Evolutionary conservation across 2,113 vertebrate genomes (phyloP).

Genomic region (Agelaius phoeniceus): DNA sequence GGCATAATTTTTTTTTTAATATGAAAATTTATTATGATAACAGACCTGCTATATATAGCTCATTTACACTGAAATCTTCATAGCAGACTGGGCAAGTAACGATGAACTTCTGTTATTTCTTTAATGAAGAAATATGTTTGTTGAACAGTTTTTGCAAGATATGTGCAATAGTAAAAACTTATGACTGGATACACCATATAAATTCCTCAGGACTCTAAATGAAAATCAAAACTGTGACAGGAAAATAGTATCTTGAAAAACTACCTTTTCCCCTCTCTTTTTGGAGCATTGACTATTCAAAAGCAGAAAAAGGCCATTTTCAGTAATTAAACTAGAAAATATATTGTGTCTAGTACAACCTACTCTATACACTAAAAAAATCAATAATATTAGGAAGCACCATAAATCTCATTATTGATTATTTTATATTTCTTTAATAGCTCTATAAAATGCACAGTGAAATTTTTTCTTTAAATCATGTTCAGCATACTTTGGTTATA

Average conservation of each 20-base stretch:
- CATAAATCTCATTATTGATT: conserved; percentile 20
- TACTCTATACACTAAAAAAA: conserved; percentile 10
- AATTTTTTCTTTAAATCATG: neutral
- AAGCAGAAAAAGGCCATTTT: neutral
- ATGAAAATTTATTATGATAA: neutral
- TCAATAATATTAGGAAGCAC: neutral
- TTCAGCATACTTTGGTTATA: neutral
- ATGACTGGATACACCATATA: neutral
- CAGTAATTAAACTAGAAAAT: neutral
- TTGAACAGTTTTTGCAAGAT: neutral
- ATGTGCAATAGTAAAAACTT: neutral
- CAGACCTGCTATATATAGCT: neutral
- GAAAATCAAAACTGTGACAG: neutral
- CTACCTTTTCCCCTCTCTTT: neutral
- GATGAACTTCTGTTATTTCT: neutral
- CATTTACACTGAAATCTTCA: neutral
- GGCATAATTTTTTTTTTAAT: neutral
- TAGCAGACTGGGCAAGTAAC: neutral
- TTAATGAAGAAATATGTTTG: neutral
- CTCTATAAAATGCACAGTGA: neutral
- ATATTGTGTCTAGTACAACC: neutral
- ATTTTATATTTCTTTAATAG: neutral
- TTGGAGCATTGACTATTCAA: neutral
- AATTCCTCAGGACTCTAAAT: neutral
- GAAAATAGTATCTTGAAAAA: neutral